Evolutionary conservation across 2,888 invertebrate genomes (phyloP), one percentile per base, ranked within the genome.

Genomic region (Theretra japonica): DNA sequence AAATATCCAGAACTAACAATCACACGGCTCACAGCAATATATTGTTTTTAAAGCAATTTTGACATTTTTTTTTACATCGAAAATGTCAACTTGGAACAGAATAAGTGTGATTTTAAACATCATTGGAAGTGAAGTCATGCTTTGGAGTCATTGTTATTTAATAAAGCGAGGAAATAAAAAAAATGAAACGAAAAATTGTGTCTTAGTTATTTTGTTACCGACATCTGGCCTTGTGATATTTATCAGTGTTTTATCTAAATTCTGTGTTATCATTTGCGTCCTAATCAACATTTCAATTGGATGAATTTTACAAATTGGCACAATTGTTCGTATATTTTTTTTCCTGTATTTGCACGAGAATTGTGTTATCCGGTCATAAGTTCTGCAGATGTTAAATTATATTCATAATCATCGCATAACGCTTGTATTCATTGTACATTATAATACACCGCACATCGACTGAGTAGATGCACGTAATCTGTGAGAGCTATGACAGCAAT

Each of bases 311-410:
- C 41, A 25, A 72, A 80, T 79, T 81, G 82, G 80, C 82, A 83
- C 81, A 82, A 82, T 82, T 79, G 74, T 80, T 81, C 81, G 79
- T 81, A 77, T 75, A 21, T 68, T 50, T 72, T 73, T 28, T 68
- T 68, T 23, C n/a, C 71, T 50, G 33, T 17, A 30, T 28, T 57
- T 53, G 21, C 48, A 60, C 33, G 60, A 41, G 41, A 41, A 50
- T 53, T 21, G 30, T 5, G 17, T 53, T 17, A n/a, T 53, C 6
- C n/a, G 19, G 17, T n/a, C 53, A 53, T 53, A 53, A 53, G 6
- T 19, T 53, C 3, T 53, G 19, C 1, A 17, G 5, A 53, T 53
- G 19, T 5, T n/a, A 41, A 6, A 17, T 53, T 53, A n/a, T 19
- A 53, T 53, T 53, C n/a, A 17, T 53, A 53, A n/a, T 53, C 53